These are phyloP conservation scores for Parazoanthus swiftii DNA, from an alignment of 92 coral and sea anemone genomes.

Conservation along the genomic window DNA sequence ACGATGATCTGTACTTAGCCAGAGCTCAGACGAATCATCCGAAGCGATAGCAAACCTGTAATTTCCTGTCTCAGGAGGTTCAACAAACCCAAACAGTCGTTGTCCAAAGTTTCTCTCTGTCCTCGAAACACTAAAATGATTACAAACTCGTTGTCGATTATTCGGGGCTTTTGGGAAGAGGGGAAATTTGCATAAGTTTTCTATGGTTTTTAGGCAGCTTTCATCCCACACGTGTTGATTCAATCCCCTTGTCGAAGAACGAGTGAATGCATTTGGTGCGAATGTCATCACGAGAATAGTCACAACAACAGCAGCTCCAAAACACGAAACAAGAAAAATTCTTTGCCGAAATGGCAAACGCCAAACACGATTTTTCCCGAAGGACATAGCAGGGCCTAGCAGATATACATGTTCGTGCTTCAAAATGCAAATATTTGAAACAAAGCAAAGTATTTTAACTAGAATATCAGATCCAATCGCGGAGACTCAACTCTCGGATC, in stretches of 20 bases:
- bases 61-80: slow-evolving; percentile 12
- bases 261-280: neutral
- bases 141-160: neutral
- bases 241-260: neutral
- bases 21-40: slow-evolving; percentile 23
- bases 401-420: no score
- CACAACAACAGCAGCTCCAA: neutral
- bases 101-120: slow-evolving; percentile 10
- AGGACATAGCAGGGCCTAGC: neutral
- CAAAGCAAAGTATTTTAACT: no score
- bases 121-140: slow-evolving; percentile 9
- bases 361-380: neutral
- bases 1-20: slow-evolving; percentile 13
- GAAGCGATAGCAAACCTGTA: slow-evolving; percentile 32
- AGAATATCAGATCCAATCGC: no score
- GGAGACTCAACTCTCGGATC: no score
- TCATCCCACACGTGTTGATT: slow-evolving; percentile 30
- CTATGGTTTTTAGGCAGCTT: slow-evolving; percentile 13
- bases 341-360: slow-evolving; percentile 35
- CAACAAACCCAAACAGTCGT: slow-evolving; percentile 30
- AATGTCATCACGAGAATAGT: neutral
- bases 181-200: slow-evolving; percentile 26
- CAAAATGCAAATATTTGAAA: no score
- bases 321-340: neutral
- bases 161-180: slow-evolving; percentile 29